Conservation (phyloP, 2,888 invertebrate genomes). For the Parelbella ahira region DNA sequence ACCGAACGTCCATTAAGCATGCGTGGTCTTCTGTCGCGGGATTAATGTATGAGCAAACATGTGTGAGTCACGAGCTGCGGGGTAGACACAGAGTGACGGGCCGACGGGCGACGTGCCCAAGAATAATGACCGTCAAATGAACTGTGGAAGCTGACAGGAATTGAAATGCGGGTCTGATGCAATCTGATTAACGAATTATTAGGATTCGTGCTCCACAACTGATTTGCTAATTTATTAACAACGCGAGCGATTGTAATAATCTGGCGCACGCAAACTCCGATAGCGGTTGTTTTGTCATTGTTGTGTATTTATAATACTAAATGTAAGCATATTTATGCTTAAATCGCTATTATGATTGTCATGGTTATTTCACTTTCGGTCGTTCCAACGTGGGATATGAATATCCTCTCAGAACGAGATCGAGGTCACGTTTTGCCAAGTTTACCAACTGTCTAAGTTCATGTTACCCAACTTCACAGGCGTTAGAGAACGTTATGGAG, state of each 20-base stretch:
- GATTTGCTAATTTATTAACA: background rate
- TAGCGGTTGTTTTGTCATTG: background rate
- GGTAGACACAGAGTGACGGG: slow-evolving; percentile 30
- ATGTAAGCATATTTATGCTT: too few relatives aligned
- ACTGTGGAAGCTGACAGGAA: slow-evolving; percentile 46
- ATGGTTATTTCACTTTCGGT: too few relatives aligned
- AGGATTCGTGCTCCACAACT: background rate
- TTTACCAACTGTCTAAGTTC: too few relatives aligned
- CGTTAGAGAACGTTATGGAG: too few relatives aligned
- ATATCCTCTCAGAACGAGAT: too few relatives aligned
- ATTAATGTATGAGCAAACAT: slow-evolving; percentile 25
- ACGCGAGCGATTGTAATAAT: too few relatives aligned
- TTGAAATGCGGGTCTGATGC: slow-evolving; percentile 39
- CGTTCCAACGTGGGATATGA: too few relatives aligned
- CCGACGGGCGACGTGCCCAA: slow-evolving; percentile 43
- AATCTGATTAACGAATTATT: slow-evolving; percentile 28
- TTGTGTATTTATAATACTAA: too few relatives aligned
- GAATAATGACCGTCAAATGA: slow-evolving; percentile 66
- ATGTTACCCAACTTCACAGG: too few relatives aligned
- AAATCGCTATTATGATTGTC: too few relatives aligned
- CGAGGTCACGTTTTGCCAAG: too few relatives aligned
- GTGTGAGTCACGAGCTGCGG: slow-evolving; percentile 30
- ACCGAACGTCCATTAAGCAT: slow-evolving; percentile 3
- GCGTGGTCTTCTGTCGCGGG: slow-evolving; percentile 6
- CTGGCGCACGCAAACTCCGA: too few relatives aligned